Percentiles rank a stretch among this genome's conserved stretches.
Evolutionary conservation across 2,888 invertebrate species (phyloP).

Genomic region (Cerastoderma edule): DNA sequence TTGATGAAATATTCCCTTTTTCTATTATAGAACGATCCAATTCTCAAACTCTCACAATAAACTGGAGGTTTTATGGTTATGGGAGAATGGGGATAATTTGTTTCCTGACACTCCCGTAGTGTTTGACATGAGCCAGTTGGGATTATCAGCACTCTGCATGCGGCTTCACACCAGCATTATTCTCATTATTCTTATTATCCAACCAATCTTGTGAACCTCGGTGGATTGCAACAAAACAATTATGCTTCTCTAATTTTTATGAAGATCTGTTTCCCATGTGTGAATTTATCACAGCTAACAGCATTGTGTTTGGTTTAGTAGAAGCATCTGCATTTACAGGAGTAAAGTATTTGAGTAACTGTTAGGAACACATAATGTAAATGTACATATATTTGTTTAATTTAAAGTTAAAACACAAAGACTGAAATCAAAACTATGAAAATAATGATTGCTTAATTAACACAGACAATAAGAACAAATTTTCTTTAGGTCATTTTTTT

Average conservation of each 20-base stretch:
- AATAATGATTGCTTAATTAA: too few relatives aligned
- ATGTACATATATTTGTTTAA: too few relatives aligned
- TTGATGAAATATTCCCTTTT: too few relatives aligned
- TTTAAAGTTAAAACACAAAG: too few relatives aligned
- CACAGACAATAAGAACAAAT: too few relatives aligned
- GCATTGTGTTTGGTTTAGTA: background rate
- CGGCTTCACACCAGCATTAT: background rate
- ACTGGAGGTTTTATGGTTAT: constrained; percentile 2
- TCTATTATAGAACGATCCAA: too few relatives aligned
- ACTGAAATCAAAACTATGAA: too few relatives aligned
- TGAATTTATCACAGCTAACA: background rate
- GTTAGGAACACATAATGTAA: too few relatives aligned
- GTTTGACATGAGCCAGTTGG: constrained; percentile 13
- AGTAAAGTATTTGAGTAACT: too few relatives aligned
- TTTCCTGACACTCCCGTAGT: constrained; percentile 15
- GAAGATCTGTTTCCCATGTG: constrained; percentile 8
- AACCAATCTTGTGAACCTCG: constrained; percentile 1
- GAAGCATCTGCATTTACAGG: too few relatives aligned
- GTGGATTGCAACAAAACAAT: constrained; percentile 17
- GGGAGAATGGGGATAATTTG: constrained; percentile 8
- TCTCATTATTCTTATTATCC: constrained; percentile 8
- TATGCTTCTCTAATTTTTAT: background rate
- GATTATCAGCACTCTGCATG: constrained; percentile 4
- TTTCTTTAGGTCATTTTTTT: too few relatives aligned
- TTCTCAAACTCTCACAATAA: constrained; percentile 19